Evolutionary conservation across 2,888 invertebrate species (phyloP), one percentile per base, ranked within the genome.

Genomic region (Theretra japonica): DNA sequence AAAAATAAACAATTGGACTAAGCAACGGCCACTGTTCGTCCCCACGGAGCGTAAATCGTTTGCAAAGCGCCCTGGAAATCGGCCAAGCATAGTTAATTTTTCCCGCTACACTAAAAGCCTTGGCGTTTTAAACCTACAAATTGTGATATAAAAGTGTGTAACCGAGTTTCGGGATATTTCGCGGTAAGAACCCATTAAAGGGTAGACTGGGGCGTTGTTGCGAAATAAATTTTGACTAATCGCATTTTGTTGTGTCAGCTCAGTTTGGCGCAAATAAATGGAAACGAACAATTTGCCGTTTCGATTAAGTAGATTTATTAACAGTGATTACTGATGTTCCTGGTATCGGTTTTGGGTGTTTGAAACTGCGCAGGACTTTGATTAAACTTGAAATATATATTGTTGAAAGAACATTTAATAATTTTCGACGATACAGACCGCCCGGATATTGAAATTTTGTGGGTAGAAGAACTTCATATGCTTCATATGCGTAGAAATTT

Each of bases 81-180:
- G 70, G 62, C 70, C 70, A 73, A 73, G 73, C 73, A 73, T 73
- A 68, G 70, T 73, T 70, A 73, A 73, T 70, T 73, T 70, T 73
- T 73, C 70, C 48, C 58, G 33, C 65, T 58, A 72, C 70, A 62
- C 59, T 73, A 70, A 73, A 70, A 73, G 73, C 73, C 68, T 70
- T 50, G 50, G 56, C 50, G 58, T 58, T 70, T 41, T 58, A 68
- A 68, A 70, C 68, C 68, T 58, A 68, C 68, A 69, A 73, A 70
- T 70, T 70, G 73, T 68, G 62, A 59, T 68, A 72, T 72, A 69
- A 72, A 72, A 69, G 68, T 65, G 53, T 53, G 62, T 65, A 65
- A 65, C 62, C 41, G 41, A 65, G 62, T 65, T 65, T 65, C 62
- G 62, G 41, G 62, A 65, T 65, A 65, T 65, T 65, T 65, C n/a